phyloP scores from a whole-genome alignment of 2,888 invertebrate species.

The Argyra leucocephala region DNA sequence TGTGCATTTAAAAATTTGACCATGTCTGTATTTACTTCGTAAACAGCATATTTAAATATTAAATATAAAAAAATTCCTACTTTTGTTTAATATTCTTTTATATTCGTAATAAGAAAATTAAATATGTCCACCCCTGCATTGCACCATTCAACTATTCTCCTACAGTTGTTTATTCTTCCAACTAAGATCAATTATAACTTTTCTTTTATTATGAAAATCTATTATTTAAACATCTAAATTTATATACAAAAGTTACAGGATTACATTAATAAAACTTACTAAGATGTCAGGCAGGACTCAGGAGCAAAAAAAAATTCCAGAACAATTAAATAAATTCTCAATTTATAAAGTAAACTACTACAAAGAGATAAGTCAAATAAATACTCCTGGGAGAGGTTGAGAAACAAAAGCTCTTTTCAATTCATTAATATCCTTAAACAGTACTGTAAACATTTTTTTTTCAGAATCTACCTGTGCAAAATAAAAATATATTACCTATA shows the following conservation, averaged over 20 bases:
- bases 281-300: neutral
- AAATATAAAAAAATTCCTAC: no score
- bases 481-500: neutral
- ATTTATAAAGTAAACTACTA: neutral
- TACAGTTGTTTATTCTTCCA: no score
- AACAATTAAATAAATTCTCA: neutral
- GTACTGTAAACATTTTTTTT: no score
- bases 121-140: slow-evolving; percentile 1
- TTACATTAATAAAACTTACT: neutral
- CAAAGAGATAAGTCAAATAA: neutral
- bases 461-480: neutral
- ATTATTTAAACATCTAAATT: no score
- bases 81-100: neutral
- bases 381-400: neutral
- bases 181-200: no score
- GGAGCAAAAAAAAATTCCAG: neutral
- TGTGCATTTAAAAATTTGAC: no score
- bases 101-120: neutral
- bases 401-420: neutral
- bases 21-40: no score
- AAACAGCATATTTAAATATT: no score
- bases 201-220: no score
- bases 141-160: no score
- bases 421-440: no score
- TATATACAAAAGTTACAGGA: no score